phyloP scores from a whole-genome alignment of 2,797 vertebrate genomes.

The Spizella passerina region DNA sequence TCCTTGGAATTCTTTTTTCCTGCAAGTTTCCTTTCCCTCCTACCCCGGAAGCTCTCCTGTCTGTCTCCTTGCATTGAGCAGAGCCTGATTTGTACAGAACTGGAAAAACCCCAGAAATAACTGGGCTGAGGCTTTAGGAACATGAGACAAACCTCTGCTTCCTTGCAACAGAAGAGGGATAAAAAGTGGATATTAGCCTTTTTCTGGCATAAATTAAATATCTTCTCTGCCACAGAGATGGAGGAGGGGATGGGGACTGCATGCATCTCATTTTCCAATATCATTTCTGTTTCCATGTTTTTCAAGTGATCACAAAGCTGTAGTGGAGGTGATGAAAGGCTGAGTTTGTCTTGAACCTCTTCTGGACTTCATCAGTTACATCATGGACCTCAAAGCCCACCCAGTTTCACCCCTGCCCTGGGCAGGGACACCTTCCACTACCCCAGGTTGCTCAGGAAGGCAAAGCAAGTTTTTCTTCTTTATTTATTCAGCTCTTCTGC shows the following conservation, averaged over 20 bases:
- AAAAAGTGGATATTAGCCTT: neutral
- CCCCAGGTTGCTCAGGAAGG: neutral
- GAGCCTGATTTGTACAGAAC: neutral
- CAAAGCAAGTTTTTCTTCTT: neutral
- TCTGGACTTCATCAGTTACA: neutral
- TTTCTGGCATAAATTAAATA: neutral
- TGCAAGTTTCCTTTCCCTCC: neutral
- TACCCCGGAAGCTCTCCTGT: neutral
- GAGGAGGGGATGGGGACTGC: neutral
- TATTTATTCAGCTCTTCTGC: neutral
- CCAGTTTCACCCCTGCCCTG: neutral
- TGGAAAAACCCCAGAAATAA: neutral
- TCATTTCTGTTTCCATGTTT: neutral
- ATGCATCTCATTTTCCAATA: neutral
- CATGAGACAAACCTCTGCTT: accelerated
- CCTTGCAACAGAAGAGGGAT: neutral
- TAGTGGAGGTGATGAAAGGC: neutral
- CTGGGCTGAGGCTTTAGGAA: neutral
- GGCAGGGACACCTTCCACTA: neutral
- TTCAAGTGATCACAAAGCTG: neutral
- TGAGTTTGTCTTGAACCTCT: neutral
- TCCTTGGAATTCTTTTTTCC: neutral
- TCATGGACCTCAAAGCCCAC: accelerated
- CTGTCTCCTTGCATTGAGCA: neutral
- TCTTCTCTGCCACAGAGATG: neutral